Conservation (phyloP, 2,797 vertebrate species). For the Crypturellus tataupa region DNA sequence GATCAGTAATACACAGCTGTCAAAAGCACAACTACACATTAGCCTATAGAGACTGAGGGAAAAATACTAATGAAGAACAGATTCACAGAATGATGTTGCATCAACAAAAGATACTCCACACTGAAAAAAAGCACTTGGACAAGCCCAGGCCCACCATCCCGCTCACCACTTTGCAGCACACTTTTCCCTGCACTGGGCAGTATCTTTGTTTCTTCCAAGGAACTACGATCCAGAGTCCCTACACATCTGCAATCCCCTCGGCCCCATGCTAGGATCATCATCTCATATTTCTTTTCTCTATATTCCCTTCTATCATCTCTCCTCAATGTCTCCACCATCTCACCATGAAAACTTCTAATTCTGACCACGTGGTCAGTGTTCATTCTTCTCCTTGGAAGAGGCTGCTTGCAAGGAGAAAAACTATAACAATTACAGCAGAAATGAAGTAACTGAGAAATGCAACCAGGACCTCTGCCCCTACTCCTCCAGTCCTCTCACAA, state of each 20-base stretch:
- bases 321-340: neutral
- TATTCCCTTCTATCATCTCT: neutral
- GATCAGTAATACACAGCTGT: neutral
- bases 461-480: too few species aligned
- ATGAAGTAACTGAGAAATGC: neutral
- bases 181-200: neutral
- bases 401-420: neutral
- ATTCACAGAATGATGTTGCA: neutral
- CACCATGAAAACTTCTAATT: neutral
- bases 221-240: accelerated
- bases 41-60: neutral
- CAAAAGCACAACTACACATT: neutral
- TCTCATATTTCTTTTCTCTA: neutral
- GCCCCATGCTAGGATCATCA: neutral
- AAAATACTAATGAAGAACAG: neutral
- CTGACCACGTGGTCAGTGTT: neutral
- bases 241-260: neutral
- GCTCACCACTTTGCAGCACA: neutral
- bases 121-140: neutral
- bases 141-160: neutral
- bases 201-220: neutral
- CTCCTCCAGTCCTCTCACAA: too few species aligned
- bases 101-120: neutral
- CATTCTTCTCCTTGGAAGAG: neutral
- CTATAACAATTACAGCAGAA: neutral